These are phyloP conservation scores for Chanos chanos DNA, from an alignment of 2,797 vertebrate species.

Conservation along the genomic window DNA sequence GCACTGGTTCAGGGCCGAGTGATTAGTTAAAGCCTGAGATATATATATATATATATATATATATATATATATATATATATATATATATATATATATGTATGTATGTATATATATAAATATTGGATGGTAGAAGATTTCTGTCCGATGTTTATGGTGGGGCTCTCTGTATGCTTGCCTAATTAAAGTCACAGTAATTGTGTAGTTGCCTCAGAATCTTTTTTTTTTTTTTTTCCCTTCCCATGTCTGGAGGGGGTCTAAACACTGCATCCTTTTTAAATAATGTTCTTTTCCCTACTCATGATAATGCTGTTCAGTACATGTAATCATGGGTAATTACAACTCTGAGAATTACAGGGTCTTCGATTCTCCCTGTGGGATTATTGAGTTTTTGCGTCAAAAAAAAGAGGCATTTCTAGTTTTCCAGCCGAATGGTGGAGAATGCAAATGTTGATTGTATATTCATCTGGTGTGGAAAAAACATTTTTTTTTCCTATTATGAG, in stretches of 20 bases:
- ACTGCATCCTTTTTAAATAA: constrained; percentile 48
- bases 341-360: constrained; percentile 32
- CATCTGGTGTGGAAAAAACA: neutral
- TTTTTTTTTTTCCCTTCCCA: no score
- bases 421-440: neutral
- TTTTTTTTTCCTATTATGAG: constrained; percentile 6
- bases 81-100: neutral
- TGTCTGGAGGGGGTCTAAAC: constrained; percentile 46
- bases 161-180: neutral
- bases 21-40: constrained; percentile 47
- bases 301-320: constrained; percentile 16
- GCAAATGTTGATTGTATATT: constrained; percentile 23
- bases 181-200: neutral
- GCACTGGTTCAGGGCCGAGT: no score
- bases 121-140: no score
- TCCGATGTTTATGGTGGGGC: neutral
- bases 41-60: no score
- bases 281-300: neutral
- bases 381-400: constrained; percentile 2
- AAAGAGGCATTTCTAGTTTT: neutral
- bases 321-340: constrained; percentile 44
- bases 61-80: neutral
- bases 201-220: constrained; percentile 47
- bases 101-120: no score
- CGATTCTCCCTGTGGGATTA: constrained; percentile 3